Base-by-base conservation (phyloP, 1,140 invertebrate species). In the Cotesia typhae region DNA sequence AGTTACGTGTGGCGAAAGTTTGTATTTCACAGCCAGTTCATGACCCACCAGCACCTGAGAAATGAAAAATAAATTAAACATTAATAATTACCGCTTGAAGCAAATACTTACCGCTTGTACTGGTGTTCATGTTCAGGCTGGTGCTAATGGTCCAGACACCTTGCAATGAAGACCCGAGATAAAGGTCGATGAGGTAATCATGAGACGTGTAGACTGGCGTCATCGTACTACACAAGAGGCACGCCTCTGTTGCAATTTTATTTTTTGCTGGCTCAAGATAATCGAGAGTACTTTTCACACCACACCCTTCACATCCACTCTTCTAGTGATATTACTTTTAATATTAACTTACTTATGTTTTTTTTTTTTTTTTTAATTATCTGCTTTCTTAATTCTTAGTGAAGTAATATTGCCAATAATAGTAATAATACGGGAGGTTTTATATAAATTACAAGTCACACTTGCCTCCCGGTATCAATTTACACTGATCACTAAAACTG, bases 141-240 rank as follows among this genome's bases (percentile, higher is more conserved):
- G 41, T 47, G 41, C 41, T 47, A 47, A 47, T 47, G 41, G 41
- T 47, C 41, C 41, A 47, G 41, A 47, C 41, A 47, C 41, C 41
- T 47, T 47, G 41, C 41, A 47, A 47, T 71, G 38, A 12, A 47
- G 66, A 66, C 38, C 47, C 66, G 20, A 59, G 51, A 72, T 67
- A 68, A 75, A 75, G 72, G 73, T 74, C 71, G 78, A 67, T 77
- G 76, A 79, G 75, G 76, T 78, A 75, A 79, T 75, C 67, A 28
- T 14, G 41, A 6, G 41, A 47, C 6, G 6, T 10, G 6, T 10
- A 47, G 64, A 20, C 35, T 76, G 78, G 76, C 74, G 76, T 76
- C 76, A 76, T 65, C 65, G 4, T 17, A 60, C 55, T 9, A 55
- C 28, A n/a, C 41, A 14, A 12, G 12, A 52, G 77, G 68, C 75